Evolutionary conservation across 64 coral and sea anemone genomes (phyloP), one percentile per base, ranked within the genome.

Genomic region (Stichodactyla mertensii): DNA sequence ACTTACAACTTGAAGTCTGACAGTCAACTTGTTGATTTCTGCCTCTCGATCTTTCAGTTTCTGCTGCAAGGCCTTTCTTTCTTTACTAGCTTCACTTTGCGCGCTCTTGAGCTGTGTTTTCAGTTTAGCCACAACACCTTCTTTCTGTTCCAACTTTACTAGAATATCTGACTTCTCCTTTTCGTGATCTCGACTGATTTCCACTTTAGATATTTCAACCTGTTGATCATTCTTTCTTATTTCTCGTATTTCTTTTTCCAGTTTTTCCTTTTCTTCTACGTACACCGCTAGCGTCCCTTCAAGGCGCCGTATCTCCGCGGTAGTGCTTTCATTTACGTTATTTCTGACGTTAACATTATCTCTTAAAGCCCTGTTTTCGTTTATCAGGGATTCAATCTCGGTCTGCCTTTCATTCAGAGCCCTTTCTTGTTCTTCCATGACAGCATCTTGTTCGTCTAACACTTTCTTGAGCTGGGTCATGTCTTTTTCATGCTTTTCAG

Each of bases 341-440:
- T 81, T 16, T 20, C 54, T 81, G 11, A 20, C 8, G 53, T 54
- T 80, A 1, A 80, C 5, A 4, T 81, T 81, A 11, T 81, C 51
- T 3, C 16, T 15, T 4, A 81, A 52, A 6, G 52, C 16, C 16
- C 12, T 54, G 51, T 55, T 81, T 54, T 92, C 94, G 1, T 67
- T 80, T 4, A 84, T 66, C 10, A 96, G 85, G 56, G 64, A 77
- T 51, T 96, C 88, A 24, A 96, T 90, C 55, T 96, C 94, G 22
- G 20, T 59, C 10, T 96, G 94, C 19, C 94, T 80, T 10, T 77
- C 82, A 6, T 92, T 83, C 14, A 96, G 80, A 15, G 91, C 94
- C 23, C 93, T 57, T 20, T 82, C 80, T 85, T 96, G 94, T 45
- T 89, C 91, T 16, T 83, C 84, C 55, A 96, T 82, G 1, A 92